Evolutionary conservation across 2,888 invertebrate genomes (phyloP).

Genomic region (Neoascia interrupta): DNA sequence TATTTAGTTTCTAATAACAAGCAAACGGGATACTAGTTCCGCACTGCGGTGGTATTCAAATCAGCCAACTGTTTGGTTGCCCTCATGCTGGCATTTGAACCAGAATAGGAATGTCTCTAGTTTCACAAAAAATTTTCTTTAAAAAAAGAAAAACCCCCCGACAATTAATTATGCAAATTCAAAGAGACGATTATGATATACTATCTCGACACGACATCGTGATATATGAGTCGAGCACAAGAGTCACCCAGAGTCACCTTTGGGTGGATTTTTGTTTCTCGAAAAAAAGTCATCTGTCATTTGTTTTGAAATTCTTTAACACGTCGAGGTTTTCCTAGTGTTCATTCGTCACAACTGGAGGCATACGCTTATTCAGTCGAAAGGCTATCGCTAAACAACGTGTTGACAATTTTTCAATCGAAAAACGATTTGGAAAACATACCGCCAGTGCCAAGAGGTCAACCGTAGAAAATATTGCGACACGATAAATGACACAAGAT

Average conservation of each 20-base stretch:
- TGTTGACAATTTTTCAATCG: conserved; percentile 62
- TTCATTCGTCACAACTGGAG: conserved; percentile 20
- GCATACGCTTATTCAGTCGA: too few relatives aligned
- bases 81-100: conserved; percentile 45
- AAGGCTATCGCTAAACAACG: conserved; percentile 36
- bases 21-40: conserved; percentile 19
- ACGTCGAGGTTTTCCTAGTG: conserved; percentile 6
- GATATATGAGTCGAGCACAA: conserved; percentile 6
- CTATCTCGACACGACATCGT: conserved; percentile 13
- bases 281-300: conserved; percentile 18
- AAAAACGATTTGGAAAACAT: conserved; percentile 45
- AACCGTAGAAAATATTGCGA: conserved; percentile 19
- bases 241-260: too few relatives aligned
- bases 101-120: conserved; percentile 1
- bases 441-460: conserved; percentile 34
- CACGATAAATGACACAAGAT: conserved; percentile 22
- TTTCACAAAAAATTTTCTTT: not conserved
- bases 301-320: not conserved
- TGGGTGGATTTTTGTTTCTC: conserved; percentile 5
- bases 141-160: conserved; percentile 20
- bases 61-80: not conserved
- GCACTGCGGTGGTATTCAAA: conserved; percentile 49
- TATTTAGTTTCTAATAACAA: conserved; percentile 22
- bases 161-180: conserved; percentile 56
- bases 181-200: conserved; percentile 47